Base-by-base conservation (phyloP, 2,113 vertebrate species). In the Castor canadensis region DNA sequence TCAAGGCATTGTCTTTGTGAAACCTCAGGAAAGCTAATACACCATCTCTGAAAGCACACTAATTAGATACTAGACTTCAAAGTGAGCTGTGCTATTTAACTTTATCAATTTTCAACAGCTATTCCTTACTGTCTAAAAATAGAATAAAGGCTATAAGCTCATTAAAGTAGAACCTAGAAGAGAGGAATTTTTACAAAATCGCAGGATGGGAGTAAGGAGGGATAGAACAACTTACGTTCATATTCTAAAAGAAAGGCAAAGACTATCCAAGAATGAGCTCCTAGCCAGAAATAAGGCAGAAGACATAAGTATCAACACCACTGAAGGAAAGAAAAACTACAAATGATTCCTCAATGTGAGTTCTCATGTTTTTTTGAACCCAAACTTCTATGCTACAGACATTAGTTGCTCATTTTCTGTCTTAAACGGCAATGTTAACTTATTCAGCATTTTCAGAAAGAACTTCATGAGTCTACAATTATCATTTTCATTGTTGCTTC, bases 41-140 rank as follows among this genome's bases (percentile, higher is more conserved):
- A 22, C 26, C 7, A 32, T 60, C 28, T 89, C 91, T 56, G 47
- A 81, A 80, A 91, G 71, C 30, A 89, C 28, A 75, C 66, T 95
- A 92, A 89, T 95, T 84, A 76, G 64, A 81, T 77, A 49, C 6
- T 58, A 67, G 45, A 47, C 89, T 87, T 93, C 52, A 84, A 97
- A 96, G 58, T 75, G 52, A 94, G 28, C 45, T 84, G 40, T 56
- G 30, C 67, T 87, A 76, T 95, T 93, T 91, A 93, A 87, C 47
- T 47, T 58, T 60, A 85, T 58, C 43, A 77, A 17, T 93, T 95
- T 94, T 81, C 16, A 60, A 47, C 3, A 89, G n/a, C n/a, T 89
- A 56, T 72, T 88, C 9, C 30, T 88, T 91, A 54, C 54, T 66
- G 24, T 73, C 38, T 82, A 89, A 94, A 95, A 80, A 91, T 66